Evolutionary conservation across 2,113 vertebrate genomes (phyloP).

Genomic region (Erythrolamprus reginae): DNA sequence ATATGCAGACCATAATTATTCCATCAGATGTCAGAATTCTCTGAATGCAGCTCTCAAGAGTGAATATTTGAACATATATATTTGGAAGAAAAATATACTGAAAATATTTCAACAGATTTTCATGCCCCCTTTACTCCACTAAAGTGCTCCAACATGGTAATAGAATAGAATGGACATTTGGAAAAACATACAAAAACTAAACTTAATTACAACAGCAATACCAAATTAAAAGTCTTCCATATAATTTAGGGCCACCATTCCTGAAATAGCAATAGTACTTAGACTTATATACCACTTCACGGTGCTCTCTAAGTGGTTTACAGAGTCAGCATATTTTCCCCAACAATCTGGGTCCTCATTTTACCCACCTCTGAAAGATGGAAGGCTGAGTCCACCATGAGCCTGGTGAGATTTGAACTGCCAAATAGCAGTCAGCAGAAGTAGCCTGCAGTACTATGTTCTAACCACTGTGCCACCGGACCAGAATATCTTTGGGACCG

Average conservation of each 20-base stretch:
- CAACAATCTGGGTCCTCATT: too few relatives aligned
- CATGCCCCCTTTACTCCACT: not conserved
- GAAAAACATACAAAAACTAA: not conserved
- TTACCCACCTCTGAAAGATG: too few relatives aligned
- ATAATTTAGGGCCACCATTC: not conserved
- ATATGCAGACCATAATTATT: not conserved
- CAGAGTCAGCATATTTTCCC: too few relatives aligned
- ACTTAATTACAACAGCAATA: not conserved
- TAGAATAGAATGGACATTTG: not conserved
- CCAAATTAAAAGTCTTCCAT: not conserved
- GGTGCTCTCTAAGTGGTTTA: too few relatives aligned
- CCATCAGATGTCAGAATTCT: not conserved
- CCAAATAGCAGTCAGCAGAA: too few relatives aligned
- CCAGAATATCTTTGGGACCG: too few relatives aligned
- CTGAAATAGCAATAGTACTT: not conserved
- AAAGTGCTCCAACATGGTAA: not conserved
- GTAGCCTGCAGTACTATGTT: too few relatives aligned
- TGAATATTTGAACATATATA: not conserved
- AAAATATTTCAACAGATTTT: not conserved
- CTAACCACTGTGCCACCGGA: too few relatives aligned
- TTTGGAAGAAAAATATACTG: not conserved
- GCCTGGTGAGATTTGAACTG: too few relatives aligned
- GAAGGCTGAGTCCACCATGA: too few relatives aligned
- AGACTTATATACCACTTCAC: too few relatives aligned
- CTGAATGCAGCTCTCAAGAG: not conserved